Percentiles rank a stretch among this genome's conserved stretches.
phyloP scores from a whole-genome alignment of 2,113 vertebrate species.

The Amphiprion ocellaris region DNA sequence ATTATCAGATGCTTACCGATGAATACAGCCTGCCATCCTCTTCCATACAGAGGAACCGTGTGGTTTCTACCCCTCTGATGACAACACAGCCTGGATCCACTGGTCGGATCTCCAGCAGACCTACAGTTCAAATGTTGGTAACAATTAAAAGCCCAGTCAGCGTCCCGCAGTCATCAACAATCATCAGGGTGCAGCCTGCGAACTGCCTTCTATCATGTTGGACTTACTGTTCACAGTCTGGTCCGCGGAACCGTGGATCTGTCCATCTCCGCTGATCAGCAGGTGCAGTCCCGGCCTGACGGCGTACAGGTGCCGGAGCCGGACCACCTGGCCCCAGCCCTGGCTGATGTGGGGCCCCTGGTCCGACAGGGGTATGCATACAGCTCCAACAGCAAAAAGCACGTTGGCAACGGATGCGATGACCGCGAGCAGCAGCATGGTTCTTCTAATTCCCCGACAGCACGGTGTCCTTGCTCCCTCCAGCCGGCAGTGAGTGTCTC shows the following conservation, averaged over 20 bases:
- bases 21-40: conserved; percentile 87
- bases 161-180: background rate
- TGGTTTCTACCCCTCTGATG: conserved; percentile 90
- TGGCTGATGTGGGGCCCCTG: conserved; percentile 87
- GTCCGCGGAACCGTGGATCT: conserved; percentile 84
- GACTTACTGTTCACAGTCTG: conserved; percentile 91
- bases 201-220: background rate
- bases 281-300: conserved; percentile 88
- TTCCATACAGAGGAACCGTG: conserved; percentile 92
- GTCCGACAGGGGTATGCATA: conserved; percentile 81
- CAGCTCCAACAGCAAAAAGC: conserved; percentile 64
- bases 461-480: background rate
- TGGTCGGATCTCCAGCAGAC: conserved; percentile 92
- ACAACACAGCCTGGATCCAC: conserved; percentile 89
- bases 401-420: conserved; percentile 70
- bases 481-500: conserved; percentile 23
- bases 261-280: conserved; percentile 87
- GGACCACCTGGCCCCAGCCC: conserved; percentile 90
- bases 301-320: conserved; percentile 91
- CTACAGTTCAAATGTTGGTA: conserved; percentile 72
- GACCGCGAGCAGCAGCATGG: conserved; percentile 65
- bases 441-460: background rate
- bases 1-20: conserved; percentile 81
- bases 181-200: background rate
- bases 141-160: background rate